Conservation (phyloP, 2,113 vertebrate genomes). For the Indicator maculatus region DNA sequence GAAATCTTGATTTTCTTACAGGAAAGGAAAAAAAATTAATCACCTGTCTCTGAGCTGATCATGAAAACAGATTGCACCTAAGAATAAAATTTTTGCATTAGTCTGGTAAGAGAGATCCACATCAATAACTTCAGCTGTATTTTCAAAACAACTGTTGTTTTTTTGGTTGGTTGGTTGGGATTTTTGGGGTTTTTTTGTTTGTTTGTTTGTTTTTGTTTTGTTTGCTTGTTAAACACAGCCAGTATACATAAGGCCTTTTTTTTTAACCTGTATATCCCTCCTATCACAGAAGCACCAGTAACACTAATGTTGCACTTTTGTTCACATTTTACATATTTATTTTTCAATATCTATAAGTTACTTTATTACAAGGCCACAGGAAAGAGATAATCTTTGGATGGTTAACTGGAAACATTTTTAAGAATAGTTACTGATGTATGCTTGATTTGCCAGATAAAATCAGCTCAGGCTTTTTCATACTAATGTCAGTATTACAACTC, state of each 20-base stretch:
- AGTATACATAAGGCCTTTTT: neutral
- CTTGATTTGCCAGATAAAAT: neutral
- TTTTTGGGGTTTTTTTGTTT: no score
- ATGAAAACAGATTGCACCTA: neutral
- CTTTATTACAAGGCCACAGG: neutral
- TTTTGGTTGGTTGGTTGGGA: no score
- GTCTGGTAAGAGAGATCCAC: neutral
- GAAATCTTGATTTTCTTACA: neutral
- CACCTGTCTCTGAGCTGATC: neutral
- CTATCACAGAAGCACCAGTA: neutral
- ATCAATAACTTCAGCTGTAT: neutral
- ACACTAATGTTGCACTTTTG: neutral
- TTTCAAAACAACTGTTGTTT: no score
- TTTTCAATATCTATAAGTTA: neutral
- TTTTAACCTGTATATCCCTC: neutral
- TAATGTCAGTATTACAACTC: neutral
- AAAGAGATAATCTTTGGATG: neutral
- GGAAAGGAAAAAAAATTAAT: neutral
- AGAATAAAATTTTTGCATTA: neutral
- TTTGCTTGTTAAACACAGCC: neutral
- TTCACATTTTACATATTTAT: neutral
- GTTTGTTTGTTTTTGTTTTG: no score
- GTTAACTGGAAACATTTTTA: neutral
- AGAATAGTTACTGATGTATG: neutral
- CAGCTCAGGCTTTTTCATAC: neutral